These are phyloP conservation scores for Slavum lentiscoides DNA, from an alignment of 2,888 invertebrate species.

Conservation along the genomic window DNA sequence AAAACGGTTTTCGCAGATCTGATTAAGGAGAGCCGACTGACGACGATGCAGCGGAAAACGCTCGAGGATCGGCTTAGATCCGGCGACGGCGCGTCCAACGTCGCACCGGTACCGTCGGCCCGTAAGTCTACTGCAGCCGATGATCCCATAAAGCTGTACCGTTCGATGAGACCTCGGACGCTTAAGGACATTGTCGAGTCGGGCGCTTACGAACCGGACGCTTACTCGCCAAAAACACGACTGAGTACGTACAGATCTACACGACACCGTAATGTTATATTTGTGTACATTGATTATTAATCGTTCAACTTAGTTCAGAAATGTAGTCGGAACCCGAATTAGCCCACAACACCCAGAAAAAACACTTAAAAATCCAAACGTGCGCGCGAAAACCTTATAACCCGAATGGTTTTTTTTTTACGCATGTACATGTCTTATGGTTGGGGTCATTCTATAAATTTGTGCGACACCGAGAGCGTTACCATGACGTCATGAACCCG, in stretches of 20 bases:
- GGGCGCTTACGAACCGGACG: slow-evolving; percentile 42
- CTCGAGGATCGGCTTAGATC: slow-evolving; percentile 1
- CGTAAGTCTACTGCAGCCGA: neutral
- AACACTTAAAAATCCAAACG: too few species aligned
- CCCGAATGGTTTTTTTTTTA: too few species aligned
- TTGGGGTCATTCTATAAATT: too few species aligned
- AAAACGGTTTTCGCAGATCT: slow-evolving; percentile 13
- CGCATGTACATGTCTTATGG: too few species aligned
- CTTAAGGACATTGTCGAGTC: slow-evolving; percentile 40
- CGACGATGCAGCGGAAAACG: slow-evolving; percentile 34
- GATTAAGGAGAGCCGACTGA: slow-evolving; percentile 40
- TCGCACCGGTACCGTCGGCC: neutral
- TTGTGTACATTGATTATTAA: too few species aligned
- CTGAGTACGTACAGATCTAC: neutral
- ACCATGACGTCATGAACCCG: too few species aligned
- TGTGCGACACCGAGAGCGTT: too few species aligned
- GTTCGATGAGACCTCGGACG: neutral
- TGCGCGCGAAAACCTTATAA: too few species aligned
- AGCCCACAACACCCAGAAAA: too few species aligned
- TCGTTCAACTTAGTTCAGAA: too few species aligned
- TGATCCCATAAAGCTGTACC: slow-evolving; percentile 3
- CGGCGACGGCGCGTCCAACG: neutral
- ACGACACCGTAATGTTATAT: too few species aligned
- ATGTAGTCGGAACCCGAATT: too few species aligned
- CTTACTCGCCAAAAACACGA: neutral